These are phyloP conservation scores for Stegodyphus mimosarum DNA, from an alignment of 1,140 invertebrate genomes.

Conservation along the genomic window DNA sequence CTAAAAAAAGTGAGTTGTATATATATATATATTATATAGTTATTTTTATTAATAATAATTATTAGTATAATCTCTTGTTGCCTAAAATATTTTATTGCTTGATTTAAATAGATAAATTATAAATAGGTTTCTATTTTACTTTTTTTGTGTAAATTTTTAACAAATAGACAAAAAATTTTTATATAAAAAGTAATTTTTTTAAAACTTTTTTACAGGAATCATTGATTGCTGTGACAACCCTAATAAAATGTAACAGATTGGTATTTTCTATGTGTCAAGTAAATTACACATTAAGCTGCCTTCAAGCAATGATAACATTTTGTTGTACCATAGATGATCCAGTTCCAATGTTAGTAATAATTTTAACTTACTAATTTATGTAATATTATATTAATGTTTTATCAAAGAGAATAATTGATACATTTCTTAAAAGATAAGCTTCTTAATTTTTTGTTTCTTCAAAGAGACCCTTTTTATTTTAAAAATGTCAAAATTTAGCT, in stretches of 20 bases:
- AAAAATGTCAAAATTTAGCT: neutral
- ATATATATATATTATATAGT: neutral
- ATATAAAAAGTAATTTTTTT: too few relatives aligned
- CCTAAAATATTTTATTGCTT: too few relatives aligned
- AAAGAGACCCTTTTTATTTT: neutral
- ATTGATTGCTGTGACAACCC: neutral
- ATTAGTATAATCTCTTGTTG: too few relatives aligned
- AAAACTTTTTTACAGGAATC: constrained; percentile 13
- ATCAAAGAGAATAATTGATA: too few relatives aligned
- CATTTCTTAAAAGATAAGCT: too few relatives aligned
- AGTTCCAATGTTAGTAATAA: constrained; percentile 12
- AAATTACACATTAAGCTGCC: constrained; percentile 35
- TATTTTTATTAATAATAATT: too few relatives aligned
- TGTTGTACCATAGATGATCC: constrained; percentile 5
- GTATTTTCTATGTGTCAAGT: constrained; percentile 14
- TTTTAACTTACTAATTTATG: neutral
- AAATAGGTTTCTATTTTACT: too few relatives aligned
- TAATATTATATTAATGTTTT: neutral
- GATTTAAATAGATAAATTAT: too few relatives aligned
- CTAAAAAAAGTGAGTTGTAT: constrained; percentile 25
- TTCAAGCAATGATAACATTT: constrained; percentile 29
- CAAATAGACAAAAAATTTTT: too few relatives aligned
- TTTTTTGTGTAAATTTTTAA: too few relatives aligned
- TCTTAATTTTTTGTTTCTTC: too few relatives aligned
- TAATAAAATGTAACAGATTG: constrained; percentile 10